A percentile compares a stretch with the other conserved stretches of the same genome.
Evolutionary conservation across 2,113 vertebrate species (phyloP).

Genomic region (Varanus salvator): DNA sequence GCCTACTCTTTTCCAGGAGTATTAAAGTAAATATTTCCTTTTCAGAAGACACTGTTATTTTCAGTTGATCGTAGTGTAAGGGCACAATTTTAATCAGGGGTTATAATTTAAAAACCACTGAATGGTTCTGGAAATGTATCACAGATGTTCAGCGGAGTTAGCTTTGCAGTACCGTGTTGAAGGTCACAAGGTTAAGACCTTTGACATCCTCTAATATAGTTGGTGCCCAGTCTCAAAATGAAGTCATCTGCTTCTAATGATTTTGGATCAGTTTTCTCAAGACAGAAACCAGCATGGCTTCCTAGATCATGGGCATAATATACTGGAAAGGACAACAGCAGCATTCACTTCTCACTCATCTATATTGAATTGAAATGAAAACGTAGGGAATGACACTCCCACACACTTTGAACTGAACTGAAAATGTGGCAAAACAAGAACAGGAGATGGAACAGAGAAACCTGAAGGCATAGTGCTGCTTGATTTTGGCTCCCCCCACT

Average conservation of each 20-base stretch:
- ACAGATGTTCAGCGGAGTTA: slow-evolving; percentile 59
- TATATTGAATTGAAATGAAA: slow-evolving; percentile 44
- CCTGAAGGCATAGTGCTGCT: slow-evolving; percentile 24
- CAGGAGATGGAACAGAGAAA: slow-evolving; percentile 54
- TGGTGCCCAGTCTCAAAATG: slow-evolving; percentile 64
- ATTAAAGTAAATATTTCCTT: slow-evolving; percentile 24
- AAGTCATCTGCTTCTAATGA: slow-evolving; percentile 70
- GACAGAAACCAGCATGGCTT: slow-evolving; percentile 73
- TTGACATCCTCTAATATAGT: slow-evolving; percentile 68
- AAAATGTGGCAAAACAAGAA: slow-evolving; percentile 52
- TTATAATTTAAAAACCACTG: slow-evolving; percentile 51
- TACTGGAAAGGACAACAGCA: slow-evolving; percentile 63
- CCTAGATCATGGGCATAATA: slow-evolving; percentile 49
- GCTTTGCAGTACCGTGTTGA: slow-evolving; percentile 46
- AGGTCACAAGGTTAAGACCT: slow-evolving; percentile 70
- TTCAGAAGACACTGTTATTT: slow-evolving; percentile 19
- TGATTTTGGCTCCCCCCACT: slow-evolving; percentile 30
- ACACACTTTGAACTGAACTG: slow-evolving; percentile 22
- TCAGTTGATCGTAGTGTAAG: slow-evolving; percentile 14
- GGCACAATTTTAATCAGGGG: slow-evolving; percentile 27
- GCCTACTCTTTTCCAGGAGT: not conserved
- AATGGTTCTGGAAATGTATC: slow-evolving; percentile 53
- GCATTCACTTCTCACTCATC: slow-evolving; percentile 53
- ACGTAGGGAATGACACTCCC: slow-evolving; percentile 38
- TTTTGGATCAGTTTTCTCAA: slow-evolving; percentile 67